Evolutionary conservation across 2,888 invertebrate genomes (phyloP), one percentile per base, ranked within the genome.

Genomic region (Helicoverpa assulta): DNA sequence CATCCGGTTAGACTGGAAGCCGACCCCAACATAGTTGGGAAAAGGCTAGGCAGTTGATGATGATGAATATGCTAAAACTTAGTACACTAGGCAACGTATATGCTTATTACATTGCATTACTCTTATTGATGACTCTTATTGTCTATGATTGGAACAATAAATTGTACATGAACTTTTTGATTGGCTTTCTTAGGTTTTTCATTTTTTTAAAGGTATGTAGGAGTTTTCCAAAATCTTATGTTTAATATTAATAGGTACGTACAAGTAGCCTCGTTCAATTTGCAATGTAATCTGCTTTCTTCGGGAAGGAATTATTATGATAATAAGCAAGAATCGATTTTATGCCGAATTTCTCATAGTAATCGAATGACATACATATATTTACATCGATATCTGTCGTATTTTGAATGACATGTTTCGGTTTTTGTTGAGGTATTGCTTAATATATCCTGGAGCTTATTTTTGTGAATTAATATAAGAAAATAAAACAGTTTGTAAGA

Each of bases 331-430:
- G 56, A 78, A 84, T 83, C 78, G 67, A 78, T 83, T 77, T 78
- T 68, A 77, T 76, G 77, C 64, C 60, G 70, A 75, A 81, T 84
- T 77, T 73, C 70, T 76, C 61, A 37, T 61, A 37, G 75, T 83
- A 84, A 83, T 84, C 80, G 80, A 82, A 76, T 76, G 54, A 69
- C 69, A 76, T 84, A 69, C 69, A 77, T 84, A 82, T 70, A 81
- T 79, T 70, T 70, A 12, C 63, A 16, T 55, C 51, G 80, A 69
- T 66, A 59, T 65, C 69, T 69, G 70, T 69, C 64, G 40, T 66
- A 73, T 73, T 78, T 76, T 76, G 70, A 72, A 74, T 84, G 84
- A 60, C 73, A 66, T 67, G 58, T 77, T 51, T 57, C 67, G n/a
- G 29, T 26, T 51, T 29, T 63, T 73, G 53, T 78, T 63, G 59